phyloP scores from a whole-genome alignment of 1,140 invertebrate species.

The roundworm (Caenorhabditis elegans) region DNA sequence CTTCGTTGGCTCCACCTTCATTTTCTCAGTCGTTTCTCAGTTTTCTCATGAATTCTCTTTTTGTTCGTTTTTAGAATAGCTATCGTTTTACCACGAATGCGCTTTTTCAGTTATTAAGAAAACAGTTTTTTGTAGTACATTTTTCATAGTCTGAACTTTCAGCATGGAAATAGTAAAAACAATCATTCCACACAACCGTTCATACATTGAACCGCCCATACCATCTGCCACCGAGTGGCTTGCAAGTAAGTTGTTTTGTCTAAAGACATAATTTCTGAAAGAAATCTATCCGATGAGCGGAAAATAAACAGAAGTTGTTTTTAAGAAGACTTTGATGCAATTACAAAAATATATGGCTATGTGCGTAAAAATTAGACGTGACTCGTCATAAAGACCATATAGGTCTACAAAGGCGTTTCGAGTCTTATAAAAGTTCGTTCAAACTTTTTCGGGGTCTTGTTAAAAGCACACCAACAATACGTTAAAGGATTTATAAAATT shows the following conservation, averaged over 20 bases:
- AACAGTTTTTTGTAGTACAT: neutral
- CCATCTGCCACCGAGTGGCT: slow-evolving; percentile 12
- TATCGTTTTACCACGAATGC: neutral
- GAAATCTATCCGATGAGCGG: no score
- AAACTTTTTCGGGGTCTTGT: no score
- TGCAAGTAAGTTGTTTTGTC: neutral
- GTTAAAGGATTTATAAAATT: no score
- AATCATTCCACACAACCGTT: slow-evolving; percentile 24
- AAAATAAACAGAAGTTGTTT: no score
- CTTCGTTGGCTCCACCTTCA: neutral
- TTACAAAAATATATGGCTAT: no score
- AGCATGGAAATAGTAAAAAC: slow-evolving; percentile 44
- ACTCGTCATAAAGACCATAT: no score
- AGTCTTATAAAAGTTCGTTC: no score
- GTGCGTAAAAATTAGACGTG: no score
- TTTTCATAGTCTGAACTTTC: neutral
- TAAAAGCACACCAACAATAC: no score
- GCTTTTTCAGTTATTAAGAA: neutral
- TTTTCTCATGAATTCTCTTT: neutral
- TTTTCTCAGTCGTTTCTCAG: neutral
- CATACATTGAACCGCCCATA: neutral
- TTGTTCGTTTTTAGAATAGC: neutral
- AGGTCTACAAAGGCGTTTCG: no score
- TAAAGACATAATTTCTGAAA: slow-evolving; percentile 4
- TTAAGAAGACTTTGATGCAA: no score